Base-by-base conservation (phyloP, 2,888 invertebrate species). In the Netelia virgata region DNA sequence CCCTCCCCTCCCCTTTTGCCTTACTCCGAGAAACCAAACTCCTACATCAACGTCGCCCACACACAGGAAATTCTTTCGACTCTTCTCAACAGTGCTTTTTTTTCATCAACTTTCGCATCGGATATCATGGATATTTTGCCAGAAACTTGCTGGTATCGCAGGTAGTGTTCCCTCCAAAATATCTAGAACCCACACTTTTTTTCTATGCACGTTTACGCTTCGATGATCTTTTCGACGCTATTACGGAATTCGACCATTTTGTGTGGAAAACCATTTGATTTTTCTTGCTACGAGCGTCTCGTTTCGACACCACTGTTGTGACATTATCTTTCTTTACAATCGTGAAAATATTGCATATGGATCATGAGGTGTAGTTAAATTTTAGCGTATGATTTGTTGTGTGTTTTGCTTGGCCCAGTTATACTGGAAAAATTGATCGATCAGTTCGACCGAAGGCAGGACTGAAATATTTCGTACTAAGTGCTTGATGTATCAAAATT, bases 131-230 rank as follows among this genome's bases (percentile, higher is more conserved):
- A 78, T 66, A 83, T 84, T 66, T 84, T 87, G 75, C 59, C 85
- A 18, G 86, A 87, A 43, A 86, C 59, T 73, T 86, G 87, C 73
- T 86, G 87, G 86, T 86, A 86, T 68, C 75, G 73, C 80, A 87
- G 87, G 87, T 88, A 84, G 68, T 73, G 66, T 86, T 82, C 83
- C 84, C 84, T 86, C 78, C 85, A 83, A 85, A 83, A 16, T 36
- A 77, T 43, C 50, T 20, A 73, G 72, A 61, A 43, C 53, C 28
- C 47, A 50, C 50, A 47, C 69, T 63, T 70, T 64, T 72, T 69
- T 43, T 36, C 20, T 57, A 14, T 28, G 18, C 41, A 57, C 73
- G 64, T 43, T 20, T 36, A 57, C 47, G 64, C 36, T 47, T 63
- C 53, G n/a, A 28, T 55, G 64, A 28, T 53, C 55, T 8, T 14